phyloP scores from a whole-genome alignment of 2,113 vertebrate species.

The Sinocyclocheilus grahami region DNA sequence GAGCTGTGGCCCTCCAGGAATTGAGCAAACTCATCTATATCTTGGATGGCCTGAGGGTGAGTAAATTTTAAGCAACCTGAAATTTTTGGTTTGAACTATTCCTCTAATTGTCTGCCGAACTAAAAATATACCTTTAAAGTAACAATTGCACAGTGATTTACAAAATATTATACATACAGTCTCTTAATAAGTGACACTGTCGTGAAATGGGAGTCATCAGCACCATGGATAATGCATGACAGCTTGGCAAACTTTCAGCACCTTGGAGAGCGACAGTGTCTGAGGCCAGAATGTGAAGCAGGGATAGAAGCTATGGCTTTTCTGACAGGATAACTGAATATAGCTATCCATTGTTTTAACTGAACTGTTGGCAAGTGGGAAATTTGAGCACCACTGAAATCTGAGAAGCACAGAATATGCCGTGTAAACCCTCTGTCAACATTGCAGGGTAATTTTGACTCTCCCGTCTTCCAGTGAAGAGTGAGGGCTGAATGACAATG shows the following conservation, averaged over 20 bases:
- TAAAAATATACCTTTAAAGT: background rate
- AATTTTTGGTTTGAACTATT: too few species aligned
- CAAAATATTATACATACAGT: background rate
- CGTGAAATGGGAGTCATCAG: slow-evolving; percentile 26
- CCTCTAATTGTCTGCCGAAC: background rate
- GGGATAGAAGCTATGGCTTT: background rate
- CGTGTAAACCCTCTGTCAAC: slow-evolving; percentile 4
- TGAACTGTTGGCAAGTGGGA: slow-evolving; percentile 1
- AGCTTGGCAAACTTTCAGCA: slow-evolving; percentile 49
- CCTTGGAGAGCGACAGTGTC: slow-evolving; percentile 50
- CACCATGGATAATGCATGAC: slow-evolving; percentile 37
- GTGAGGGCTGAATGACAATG: slow-evolving; percentile 9
- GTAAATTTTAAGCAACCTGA: too few species aligned
- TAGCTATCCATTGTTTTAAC: background rate
- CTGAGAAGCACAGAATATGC: slow-evolving; percentile 8
- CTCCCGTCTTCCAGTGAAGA: background rate
- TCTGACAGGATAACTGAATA: background rate
- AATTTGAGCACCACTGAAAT: background rate
- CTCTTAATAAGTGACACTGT: slow-evolving; percentile 5
- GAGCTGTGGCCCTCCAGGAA: too few species aligned
- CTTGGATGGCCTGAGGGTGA: too few species aligned
- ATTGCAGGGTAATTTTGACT: slow-evolving; percentile 4
- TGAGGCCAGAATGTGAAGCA: background rate
- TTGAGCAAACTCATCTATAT: too few species aligned
- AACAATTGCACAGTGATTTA: slow-evolving; percentile 24